phyloP scores from a whole-genome alignment of 30 jellyfish, hydroid and myxozoan species.

The Aurelia sp. region DNA sequence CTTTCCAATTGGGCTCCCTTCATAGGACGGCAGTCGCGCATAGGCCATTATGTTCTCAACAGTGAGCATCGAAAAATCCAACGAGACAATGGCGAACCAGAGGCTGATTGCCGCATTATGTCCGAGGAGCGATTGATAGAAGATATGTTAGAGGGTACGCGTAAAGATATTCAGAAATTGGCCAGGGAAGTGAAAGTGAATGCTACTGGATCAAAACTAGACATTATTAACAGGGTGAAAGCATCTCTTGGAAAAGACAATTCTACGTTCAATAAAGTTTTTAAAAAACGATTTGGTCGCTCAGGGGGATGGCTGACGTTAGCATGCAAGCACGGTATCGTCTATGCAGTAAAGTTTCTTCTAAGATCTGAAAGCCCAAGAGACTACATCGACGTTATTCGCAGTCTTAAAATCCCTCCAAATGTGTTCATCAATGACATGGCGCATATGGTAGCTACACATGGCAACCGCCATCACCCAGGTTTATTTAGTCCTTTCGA shows the following conservation, averaged over 20 bases:
- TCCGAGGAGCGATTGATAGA: constrained; percentile 50
- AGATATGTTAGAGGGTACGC: not conserved
- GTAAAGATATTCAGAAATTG: not conserved
- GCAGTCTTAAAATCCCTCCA: constrained; percentile 40
- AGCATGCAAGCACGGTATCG: constrained; percentile 42
- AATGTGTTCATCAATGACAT: constrained; percentile 41
- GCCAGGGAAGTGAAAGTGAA: constrained; percentile 34
- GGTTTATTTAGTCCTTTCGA: constrained; percentile 37
- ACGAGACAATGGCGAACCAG: constrained; percentile 18
- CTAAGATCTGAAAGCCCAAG: constrained; percentile 58
- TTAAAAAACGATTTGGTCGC: constrained; percentile 37
- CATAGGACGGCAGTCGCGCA: constrained; percentile 23
- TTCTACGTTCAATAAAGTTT: constrained; percentile 15
- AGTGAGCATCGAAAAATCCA: constrained; percentile 40
- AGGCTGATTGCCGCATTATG: constrained; percentile 25
- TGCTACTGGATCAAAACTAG: constrained; percentile 37
- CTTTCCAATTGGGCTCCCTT: constrained; percentile 40
- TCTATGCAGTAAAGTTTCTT: constrained; percentile 28
- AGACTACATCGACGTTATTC: constrained; percentile 34
- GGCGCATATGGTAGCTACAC: constrained; percentile 61
- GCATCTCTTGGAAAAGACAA: constrained; percentile 6
- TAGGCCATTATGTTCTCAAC: constrained; percentile 10
- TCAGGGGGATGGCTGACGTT: constrained; percentile 70
- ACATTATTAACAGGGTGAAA: constrained; percentile 18
- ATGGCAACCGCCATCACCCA: constrained; percentile 20